Conservation (phyloP, 1,140 invertebrate species). For the Lucilia cuprina region DNA sequence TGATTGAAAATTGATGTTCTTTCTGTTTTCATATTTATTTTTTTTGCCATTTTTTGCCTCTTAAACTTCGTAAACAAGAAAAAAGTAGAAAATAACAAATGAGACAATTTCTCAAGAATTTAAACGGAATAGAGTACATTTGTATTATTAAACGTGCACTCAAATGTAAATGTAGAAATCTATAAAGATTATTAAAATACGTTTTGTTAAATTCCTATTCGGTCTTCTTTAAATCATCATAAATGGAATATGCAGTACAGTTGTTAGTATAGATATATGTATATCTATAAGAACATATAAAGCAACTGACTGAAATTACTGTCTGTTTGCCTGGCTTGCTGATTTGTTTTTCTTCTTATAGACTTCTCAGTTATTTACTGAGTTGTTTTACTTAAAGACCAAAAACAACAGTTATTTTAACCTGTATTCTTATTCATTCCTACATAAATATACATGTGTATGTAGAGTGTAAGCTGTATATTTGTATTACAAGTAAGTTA, state of each 20-base stretch:
- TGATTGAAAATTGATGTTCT: neutral
- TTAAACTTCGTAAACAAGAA: neutral
- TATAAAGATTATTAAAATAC: neutral
- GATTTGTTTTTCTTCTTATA: neutral
- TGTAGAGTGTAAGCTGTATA: too few relatives aligned
- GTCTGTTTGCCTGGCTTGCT: neutral
- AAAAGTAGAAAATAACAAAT: neutral
- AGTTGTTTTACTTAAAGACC: neutral
- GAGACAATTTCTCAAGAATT: neutral
- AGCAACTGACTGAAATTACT: neutral
- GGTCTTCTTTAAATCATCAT: neutral
- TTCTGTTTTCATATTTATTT: neutral
- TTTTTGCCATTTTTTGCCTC: neutral
- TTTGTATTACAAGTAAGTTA: neutral
- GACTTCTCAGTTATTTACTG: neutral
- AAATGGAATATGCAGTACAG: neutral
- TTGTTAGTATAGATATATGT: neutral
- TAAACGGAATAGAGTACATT: neutral
- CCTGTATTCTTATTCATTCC: neutral
- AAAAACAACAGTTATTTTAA: slow-evolving; percentile 2
- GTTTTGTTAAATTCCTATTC: neutral
- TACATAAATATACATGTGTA: neutral
- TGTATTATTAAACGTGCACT: neutral
- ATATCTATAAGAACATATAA: neutral
- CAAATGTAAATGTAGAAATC: neutral